A percentile compares a stretch with the other conserved stretches of the same genome.
phyloP scores from a whole-genome alignment of 2,797 vertebrate genomes.

The Apogon hyalosoma region DNA sequence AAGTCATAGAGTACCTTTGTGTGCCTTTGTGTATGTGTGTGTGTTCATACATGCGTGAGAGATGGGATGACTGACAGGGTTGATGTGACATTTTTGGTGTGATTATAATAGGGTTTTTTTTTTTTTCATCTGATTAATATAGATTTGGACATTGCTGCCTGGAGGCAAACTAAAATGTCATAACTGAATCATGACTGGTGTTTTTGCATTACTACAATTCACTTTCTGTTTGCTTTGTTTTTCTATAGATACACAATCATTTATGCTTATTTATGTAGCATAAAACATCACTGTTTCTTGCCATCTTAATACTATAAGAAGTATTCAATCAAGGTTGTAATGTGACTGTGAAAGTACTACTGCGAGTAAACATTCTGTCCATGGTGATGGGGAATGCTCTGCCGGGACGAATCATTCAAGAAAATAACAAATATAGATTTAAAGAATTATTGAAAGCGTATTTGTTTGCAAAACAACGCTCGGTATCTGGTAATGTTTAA shows the following conservation, averaged over 20 bases:
- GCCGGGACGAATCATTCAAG: no score
- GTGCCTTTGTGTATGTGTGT: conserved; percentile 14
- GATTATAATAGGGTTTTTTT: conserved; percentile 54
- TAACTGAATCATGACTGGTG: conserved; percentile 62
- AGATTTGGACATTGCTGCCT: conserved; percentile 64
- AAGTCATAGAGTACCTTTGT: conserved; percentile 8
- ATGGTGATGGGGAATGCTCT: no score
- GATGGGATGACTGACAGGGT: conserved; percentile 66
- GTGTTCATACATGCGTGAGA: conserved; percentile 24
- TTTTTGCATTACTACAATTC: conserved; percentile 24
- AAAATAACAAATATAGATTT: no score
- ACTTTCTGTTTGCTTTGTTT: conserved; percentile 6
- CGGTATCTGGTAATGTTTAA: no score
- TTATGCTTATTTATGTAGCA: background rate
- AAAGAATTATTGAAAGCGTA: no score
- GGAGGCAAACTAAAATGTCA: conserved; percentile 68
- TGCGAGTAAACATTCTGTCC: no score
- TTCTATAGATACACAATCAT: background rate
- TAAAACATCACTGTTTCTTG: background rate
- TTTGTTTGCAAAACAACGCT: no score
- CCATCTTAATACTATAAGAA: no score
- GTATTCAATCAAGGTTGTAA: no score
- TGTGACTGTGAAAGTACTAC: no score
- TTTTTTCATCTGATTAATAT: conserved; percentile 63
- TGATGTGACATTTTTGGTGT: conserved; percentile 70